A percentile compares a stretch with the other conserved stretches of the same genome.
These are phyloP conservation scores for Beaufortia kweichowensis DNA, from an alignment of 2,113 vertebrate species.

Conservation along the genomic window DNA sequence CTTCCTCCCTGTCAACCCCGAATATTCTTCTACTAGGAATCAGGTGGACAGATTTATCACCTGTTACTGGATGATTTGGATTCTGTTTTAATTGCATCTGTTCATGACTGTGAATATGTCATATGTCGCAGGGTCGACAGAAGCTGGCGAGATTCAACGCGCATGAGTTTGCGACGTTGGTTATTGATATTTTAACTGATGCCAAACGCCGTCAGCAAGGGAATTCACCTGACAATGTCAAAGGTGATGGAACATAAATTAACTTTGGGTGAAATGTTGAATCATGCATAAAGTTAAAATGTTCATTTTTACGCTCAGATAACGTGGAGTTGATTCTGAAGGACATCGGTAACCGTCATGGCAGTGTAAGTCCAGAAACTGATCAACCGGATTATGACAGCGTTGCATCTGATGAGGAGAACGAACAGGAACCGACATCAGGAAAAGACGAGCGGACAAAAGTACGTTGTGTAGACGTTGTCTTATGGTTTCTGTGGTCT, in stretches of 20 bases:
- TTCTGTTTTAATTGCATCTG: not conserved
- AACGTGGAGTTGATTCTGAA: slow-evolving; percentile 92
- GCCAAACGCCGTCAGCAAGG: slow-evolving; percentile 95
- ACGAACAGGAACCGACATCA: slow-evolving; percentile 78
- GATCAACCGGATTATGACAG: slow-evolving; percentile 98
- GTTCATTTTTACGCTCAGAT: slow-evolving; percentile 68
- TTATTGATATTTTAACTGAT: slow-evolving; percentile 95
- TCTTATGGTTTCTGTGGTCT: not conserved
- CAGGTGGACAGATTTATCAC: slow-evolving; percentile 72
- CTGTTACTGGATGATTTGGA: not conserved
- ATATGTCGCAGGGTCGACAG: slow-evolving; percentile 83
- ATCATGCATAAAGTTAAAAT: not conserved
- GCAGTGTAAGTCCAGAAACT: slow-evolving; percentile 84
- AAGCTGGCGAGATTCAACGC: slow-evolving; percentile 96
- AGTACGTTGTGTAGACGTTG: slow-evolving; percentile 65
- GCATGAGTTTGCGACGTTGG: slow-evolving; percentile 93
- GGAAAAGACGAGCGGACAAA: slow-evolving; percentile 86
- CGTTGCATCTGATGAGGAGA: slow-evolving; percentile 95
- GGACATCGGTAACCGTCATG: slow-evolving; percentile 82
- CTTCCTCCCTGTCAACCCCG: slow-evolving; percentile 96
- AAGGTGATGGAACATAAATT: slow-evolving; percentile 72
- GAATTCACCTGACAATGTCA: slow-evolving; percentile 81
- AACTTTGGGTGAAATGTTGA: not conserved
- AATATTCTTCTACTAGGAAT: slow-evolving; percentile 97
- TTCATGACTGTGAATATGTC: slow-evolving; percentile 8